Evolutionary conservation across 2,113 vertebrate genomes (phyloP).

Genomic region (Calidris pugnax): DNA sequence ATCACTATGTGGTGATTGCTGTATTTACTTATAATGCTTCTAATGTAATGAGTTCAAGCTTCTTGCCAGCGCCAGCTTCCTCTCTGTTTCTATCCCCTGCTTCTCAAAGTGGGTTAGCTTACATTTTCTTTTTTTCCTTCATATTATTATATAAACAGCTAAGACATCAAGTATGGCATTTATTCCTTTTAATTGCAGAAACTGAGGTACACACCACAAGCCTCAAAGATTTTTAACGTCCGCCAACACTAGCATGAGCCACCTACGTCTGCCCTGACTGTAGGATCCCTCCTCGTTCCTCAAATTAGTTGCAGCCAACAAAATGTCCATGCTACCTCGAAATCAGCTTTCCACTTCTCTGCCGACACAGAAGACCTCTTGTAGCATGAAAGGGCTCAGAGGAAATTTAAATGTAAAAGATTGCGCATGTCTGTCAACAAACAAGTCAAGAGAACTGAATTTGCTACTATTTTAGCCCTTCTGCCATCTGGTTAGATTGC

Average conservation of each 20-base stretch:
- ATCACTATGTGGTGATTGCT: neutral
- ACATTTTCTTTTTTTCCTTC: neutral
- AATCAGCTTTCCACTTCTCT: neutral
- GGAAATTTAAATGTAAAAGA: neutral
- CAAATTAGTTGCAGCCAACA: neutral
- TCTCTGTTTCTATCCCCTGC: neutral
- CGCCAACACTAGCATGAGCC: neutral
- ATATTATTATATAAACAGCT: neutral
- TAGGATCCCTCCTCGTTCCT: neutral
- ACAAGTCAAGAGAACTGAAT: neutral
- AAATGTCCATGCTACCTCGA: neutral
- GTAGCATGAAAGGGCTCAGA: neutral
- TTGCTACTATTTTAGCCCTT: neutral
- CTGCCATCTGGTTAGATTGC: neutral
- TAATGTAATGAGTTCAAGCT: neutral
- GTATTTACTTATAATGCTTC: neutral
- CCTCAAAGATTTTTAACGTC: neutral
- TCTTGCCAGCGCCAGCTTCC: neutral
- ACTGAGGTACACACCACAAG: neutral
- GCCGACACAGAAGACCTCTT: neutral
- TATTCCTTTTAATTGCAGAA: neutral
- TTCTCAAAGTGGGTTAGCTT: neutral
- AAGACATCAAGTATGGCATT: neutral
- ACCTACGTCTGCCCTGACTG: neutral
- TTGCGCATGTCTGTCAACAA: neutral